phyloP scores from a whole-genome alignment of 1,140 invertebrate species.

The Achroia grisella region DNA sequence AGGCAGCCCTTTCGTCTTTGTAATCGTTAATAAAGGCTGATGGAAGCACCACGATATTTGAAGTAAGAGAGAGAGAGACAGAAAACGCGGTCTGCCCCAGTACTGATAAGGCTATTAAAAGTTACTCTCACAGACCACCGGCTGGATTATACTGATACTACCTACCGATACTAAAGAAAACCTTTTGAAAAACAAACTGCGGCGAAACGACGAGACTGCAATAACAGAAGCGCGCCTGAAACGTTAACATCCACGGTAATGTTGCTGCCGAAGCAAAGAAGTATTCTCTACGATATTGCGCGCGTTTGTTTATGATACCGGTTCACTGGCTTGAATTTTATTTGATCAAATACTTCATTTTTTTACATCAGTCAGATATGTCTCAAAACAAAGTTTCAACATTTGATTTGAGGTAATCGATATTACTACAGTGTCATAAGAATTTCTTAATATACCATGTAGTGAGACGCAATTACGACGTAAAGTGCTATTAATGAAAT shows the following conservation, averaged over 20 bases:
- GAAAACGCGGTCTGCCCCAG: conserved; percentile 40
- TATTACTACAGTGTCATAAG: too few species aligned
- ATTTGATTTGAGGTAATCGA: too few species aligned
- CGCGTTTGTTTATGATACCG: conserved; percentile 12
- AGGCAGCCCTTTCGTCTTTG: conserved; percentile 19
- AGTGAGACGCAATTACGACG: too few species aligned
- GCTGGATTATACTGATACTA: conserved; percentile 45
- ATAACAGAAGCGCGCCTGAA: conserved; percentile 16
- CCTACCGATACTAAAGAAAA: conserved; percentile 40
- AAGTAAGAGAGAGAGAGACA: conserved; percentile 27
- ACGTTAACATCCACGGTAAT: conserved; percentile 19
- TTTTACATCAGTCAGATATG: background rate
- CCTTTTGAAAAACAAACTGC: conserved; percentile 24
- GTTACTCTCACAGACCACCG: conserved; percentile 52
- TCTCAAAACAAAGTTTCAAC: too few species aligned
- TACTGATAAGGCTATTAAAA: conserved; percentile 72
- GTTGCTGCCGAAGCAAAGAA: conserved; percentile 17
- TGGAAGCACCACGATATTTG: conserved; percentile 26
- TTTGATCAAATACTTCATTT: conserved; percentile 13
- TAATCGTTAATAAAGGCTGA: conserved; percentile 35
- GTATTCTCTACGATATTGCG: conserved; percentile 12
- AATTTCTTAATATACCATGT: too few species aligned
- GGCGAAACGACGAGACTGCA: conserved; percentile 13
- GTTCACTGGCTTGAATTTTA: conserved; percentile 14
- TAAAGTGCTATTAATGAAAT: too few species aligned